Evolutionary conservation across 1,140 invertebrate species (phyloP).

Genomic region (Cydia strobilella): DNA sequence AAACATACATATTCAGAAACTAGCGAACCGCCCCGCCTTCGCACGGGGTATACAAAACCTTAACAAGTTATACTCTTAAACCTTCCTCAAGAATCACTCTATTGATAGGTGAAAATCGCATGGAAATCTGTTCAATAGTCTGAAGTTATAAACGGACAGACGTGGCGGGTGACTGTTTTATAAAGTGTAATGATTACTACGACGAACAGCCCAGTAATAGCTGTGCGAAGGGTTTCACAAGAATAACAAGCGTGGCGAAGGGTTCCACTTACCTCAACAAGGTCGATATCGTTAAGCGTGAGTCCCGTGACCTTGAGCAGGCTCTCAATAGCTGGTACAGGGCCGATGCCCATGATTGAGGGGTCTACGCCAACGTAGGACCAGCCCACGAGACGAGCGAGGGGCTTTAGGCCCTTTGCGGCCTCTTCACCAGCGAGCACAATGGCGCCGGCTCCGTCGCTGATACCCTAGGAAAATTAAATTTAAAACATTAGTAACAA

Average conservation of each 20-base stretch:
- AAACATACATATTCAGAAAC: no score
- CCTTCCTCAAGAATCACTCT: no score
- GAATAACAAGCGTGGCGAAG: not conserved
- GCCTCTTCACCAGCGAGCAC: constrained; percentile 95
- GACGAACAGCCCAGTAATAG: no score
- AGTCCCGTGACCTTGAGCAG: constrained; percentile 88
- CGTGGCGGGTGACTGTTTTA: no score
- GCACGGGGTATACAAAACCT: no score
- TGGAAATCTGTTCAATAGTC: no score
- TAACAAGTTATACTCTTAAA: no score
- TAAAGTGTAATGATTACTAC: no score
- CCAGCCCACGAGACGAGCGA: constrained; percentile 90
- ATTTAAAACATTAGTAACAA: not conserved
- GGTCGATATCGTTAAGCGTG: constrained; percentile 92
- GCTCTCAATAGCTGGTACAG: constrained; percentile 94
- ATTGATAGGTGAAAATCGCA: no score
- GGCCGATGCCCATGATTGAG: constrained; percentile 95
- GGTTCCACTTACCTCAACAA: constrained; percentile 88
- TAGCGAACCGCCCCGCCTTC: no score
- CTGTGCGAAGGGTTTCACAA: not conserved
- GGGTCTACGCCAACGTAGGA: constrained; percentile 91
- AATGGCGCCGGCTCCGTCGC: constrained; percentile 97
- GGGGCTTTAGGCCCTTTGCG: constrained; percentile 90
- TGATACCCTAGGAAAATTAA: constrained; percentile 85
- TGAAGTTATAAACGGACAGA: no score